Base-by-base conservation (phyloP, 2,797 vertebrate genomes). In the Balearica regulorum region DNA sequence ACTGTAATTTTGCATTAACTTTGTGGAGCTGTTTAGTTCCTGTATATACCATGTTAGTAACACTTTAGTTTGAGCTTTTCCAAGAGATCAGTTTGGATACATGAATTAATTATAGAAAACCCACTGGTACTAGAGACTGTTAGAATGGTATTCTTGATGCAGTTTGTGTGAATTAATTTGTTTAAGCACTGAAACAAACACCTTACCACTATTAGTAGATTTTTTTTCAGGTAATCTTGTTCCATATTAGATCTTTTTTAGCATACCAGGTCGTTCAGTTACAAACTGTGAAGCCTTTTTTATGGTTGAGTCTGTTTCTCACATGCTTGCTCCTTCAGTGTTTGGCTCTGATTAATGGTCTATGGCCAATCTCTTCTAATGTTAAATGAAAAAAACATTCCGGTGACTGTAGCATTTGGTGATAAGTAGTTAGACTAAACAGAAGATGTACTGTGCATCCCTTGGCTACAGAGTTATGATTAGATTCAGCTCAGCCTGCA, bases 351-450 rank as follows among this genome's bases (percentile, higher is more conserved):
- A 90, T 69, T 95, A 96, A 68, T 80, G 76, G 44, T 89, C 75
- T 83, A 33, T 17, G 35, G 62, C 66, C 86, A 72, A 75, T 61
- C 89, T 92, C 58, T 90, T 94, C 87, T 83, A 64, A 77, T 53
- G 69, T 93, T 96, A 94, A 85, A 92, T 61, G 75, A 61, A 64
- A 79, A 89, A 90, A 77, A 7, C 68, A 43, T 94, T 94, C 58
- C 11, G 9, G 51, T 85, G 82, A 68, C 90, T 92, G 90, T 96
- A 97, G 75, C 75, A 76, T 93, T 96, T 94, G 92, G 66, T 90
- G 94, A 96, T 97, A 97, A 97, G 96, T 94, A 94, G 86, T 87
- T 96, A 83, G 76, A 78, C 70, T 95, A 87, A 96, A 95, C 28
- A 93, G 92, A 94, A 96, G 94, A 82, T 93, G 88, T 68, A 54